These are phyloP conservation scores for Melieria omissa DNA, from an alignment of 2,888 invertebrate genomes.

Conservation along the genomic window DNA sequence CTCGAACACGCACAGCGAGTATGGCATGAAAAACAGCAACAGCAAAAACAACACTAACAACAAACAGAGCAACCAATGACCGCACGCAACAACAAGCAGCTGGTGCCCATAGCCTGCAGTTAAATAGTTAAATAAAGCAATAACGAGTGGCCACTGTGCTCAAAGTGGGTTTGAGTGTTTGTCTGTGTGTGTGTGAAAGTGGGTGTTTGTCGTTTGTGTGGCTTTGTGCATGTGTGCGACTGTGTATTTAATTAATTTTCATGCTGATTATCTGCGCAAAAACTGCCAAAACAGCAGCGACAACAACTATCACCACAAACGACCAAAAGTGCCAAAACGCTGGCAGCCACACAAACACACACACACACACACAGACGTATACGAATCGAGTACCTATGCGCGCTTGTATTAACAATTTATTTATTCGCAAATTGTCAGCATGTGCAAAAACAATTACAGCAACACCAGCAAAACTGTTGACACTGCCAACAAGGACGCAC, in stretches of 20 bases:
- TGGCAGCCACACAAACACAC: neutral
- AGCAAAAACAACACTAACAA: neutral
- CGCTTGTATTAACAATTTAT: constrained; percentile 25
- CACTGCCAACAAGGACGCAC: neutral
- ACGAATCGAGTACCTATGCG: neutral
- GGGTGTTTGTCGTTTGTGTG: neutral
- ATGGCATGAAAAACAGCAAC: neutral
- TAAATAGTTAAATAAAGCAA: too few relatives aligned
- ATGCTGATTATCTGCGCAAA: constrained; percentile 35
- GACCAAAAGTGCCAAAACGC: constrained; percentile 26
- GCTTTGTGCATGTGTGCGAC: constrained; percentile 1
- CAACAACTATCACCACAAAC: constrained; percentile 9
- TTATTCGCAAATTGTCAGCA: constrained; percentile 33
- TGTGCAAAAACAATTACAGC: constrained; percentile 28
- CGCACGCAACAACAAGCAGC: constrained; percentile 25
- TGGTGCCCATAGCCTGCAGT: neutral
- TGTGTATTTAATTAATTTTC: constrained; percentile 39
- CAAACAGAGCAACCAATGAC: constrained; percentile 1
- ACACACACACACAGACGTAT: neutral
- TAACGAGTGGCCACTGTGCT: too few relatives aligned
- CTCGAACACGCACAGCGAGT: neutral
- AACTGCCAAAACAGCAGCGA: constrained; percentile 11
- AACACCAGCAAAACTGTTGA: constrained; percentile 11
- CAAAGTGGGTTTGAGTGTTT: constrained; percentile 12
- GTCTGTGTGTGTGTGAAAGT: neutral